Percentiles rank a stretch among this genome's conserved stretches.
Evolutionary conservation across 2,888 invertebrate species (phyloP).

Genomic region (Acrobasis suavella): DNA sequence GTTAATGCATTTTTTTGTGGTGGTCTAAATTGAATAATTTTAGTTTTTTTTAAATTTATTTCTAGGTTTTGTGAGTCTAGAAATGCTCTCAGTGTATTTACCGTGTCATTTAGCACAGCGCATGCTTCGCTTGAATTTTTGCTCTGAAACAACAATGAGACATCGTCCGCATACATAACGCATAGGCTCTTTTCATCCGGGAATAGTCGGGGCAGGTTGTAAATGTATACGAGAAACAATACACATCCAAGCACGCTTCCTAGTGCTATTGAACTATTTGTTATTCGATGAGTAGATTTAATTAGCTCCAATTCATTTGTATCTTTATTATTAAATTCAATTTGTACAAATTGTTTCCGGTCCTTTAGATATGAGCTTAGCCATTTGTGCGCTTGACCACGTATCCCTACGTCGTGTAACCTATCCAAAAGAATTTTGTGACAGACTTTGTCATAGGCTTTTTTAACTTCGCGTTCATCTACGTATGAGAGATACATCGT

Average conservation of each 20-base stretch:
- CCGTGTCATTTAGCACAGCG: not conserved
- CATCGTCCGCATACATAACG: conserved; percentile 23
- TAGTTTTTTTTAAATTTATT: not conserved
- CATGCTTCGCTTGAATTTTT: not conserved
- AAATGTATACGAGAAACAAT: conserved; percentile 24
- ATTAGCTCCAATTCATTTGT: not conserved
- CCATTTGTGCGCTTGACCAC: not conserved
- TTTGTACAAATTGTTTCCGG: conserved; percentile 4
- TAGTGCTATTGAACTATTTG: conserved; percentile 20
- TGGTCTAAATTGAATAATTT: conserved; percentile 18
- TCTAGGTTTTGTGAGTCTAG: conserved; percentile 6
- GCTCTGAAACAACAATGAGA: conserved; percentile 2
- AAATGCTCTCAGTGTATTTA: not conserved
- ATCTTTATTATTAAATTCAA: not conserved
- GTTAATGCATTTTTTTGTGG: not conserved
- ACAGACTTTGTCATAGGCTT: conserved; percentile 6
- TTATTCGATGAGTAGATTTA: not conserved
- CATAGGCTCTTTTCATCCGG: not conserved
- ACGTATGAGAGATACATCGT: not conserved
- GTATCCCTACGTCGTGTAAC: not conserved
- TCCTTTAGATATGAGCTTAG: conserved; percentile 6
- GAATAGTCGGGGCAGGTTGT: conserved; percentile 21
- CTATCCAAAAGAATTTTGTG: conserved; percentile 2
- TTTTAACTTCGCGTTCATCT: not conserved
- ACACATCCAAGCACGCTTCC: conserved; percentile 26